Percentiles rank a stretch among this genome's conserved stretches.
Conservation (phyloP, 1,140 invertebrate genomes). For the Riptortus pedestris region DNA sequence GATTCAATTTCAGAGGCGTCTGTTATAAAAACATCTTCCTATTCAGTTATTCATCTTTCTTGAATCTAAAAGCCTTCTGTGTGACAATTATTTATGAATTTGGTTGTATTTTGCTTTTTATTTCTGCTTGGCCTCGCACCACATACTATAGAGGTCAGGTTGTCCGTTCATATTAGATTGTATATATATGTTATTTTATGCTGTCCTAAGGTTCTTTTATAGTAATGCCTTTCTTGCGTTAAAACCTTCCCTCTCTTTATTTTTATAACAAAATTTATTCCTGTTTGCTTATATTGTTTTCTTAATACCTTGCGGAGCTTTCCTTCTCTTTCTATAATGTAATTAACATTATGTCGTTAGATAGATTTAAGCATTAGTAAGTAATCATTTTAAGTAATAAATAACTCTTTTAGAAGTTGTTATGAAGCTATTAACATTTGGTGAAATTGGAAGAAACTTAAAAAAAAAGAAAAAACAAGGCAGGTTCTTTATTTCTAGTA, state of each 20-base stretch:
- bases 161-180: neutral
- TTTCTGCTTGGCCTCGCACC: neutral
- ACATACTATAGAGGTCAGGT: neutral
- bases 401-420: too few species aligned
- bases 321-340: neutral
- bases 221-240: slow-evolving; percentile 2
- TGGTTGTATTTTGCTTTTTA: slow-evolving; percentile 1
- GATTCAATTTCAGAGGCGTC: neutral
- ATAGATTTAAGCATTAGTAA: too few species aligned
- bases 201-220: neutral
- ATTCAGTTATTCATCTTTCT: neutral
- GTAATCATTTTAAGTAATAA: too few species aligned
- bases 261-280: neutral
- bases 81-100: neutral
- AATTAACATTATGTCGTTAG: slow-evolving; percentile 3
- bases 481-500: too few species aligned
- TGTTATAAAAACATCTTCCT: neutral
- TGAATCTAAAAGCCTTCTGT: neutral
- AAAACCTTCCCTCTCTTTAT: neutral
- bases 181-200: neutral
- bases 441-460: too few species aligned
- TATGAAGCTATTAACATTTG: too few species aligned
- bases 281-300: neutral
- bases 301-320: neutral
- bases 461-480: too few species aligned